Conservation (phyloP, 2,888 invertebrate genomes). For the Geophilus truncorum region DNA sequence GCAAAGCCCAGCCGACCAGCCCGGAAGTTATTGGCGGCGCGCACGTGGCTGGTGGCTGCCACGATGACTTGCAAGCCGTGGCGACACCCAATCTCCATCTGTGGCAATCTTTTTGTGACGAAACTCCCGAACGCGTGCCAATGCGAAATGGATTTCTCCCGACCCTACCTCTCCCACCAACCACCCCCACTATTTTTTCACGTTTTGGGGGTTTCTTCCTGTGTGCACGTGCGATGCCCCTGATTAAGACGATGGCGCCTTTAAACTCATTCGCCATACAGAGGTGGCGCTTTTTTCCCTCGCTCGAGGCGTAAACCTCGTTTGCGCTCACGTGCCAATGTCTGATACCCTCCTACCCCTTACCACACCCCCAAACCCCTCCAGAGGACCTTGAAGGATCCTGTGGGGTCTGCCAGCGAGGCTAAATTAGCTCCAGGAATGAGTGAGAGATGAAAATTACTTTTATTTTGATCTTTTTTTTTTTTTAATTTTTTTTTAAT, state of each 20-base stretch:
- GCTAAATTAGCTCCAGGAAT: background rate
- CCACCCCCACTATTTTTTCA: background rate
- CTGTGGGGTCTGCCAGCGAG: background rate
- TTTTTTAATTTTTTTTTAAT: background rate
- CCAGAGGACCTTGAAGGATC: background rate
- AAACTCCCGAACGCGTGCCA: background rate
- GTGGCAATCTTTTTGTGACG: constrained; percentile 20
- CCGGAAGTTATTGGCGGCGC: constrained; percentile 5
- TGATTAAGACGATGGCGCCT: background rate
- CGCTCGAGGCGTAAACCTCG: constrained; percentile 5
- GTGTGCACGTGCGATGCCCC: constrained; percentile 11
- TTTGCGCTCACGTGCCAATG: constrained; percentile 20
- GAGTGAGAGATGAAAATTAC: background rate
- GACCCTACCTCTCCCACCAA: no score
- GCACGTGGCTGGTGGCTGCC: constrained; percentile 20
- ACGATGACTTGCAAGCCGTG: background rate
- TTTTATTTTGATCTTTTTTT: background rate
- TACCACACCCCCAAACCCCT: background rate
- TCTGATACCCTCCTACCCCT: background rate
- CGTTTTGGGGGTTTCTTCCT: background rate
- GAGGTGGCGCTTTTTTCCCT: background rate
- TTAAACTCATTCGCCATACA: background rate
- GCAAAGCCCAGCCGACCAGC: no score
- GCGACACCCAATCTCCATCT: constrained; percentile 11
- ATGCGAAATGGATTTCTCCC: background rate